Evolutionary conservation across 2,113 vertebrate species (phyloP).

Genomic region (Echinops telfairi): DNA sequence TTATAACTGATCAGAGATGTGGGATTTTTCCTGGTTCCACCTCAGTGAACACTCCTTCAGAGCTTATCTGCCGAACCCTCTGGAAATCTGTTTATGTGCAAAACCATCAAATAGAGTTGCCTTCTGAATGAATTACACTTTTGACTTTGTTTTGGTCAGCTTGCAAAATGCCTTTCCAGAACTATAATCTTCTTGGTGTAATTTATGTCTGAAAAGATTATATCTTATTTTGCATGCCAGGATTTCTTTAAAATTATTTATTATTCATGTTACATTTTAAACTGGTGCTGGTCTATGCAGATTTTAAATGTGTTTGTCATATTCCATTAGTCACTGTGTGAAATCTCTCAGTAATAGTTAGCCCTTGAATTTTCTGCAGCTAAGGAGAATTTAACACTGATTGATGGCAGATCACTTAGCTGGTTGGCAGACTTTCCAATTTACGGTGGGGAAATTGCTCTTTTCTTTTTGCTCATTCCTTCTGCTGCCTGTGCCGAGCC

Average conservation of each 20-base stretch:
- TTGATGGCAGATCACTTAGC: slow-evolving; percentile 96
- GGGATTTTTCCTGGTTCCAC: slow-evolving; percentile 17
- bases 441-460: slow-evolving; percentile 94
- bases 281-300: slow-evolving; percentile 89
- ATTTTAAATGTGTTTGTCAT: slow-evolving; percentile 94
- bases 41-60: slow-evolving; percentile 12
- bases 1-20: slow-evolving; percentile 65
- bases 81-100: slow-evolving; percentile 31
- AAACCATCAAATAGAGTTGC: slow-evolving; percentile 75
- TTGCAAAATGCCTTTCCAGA: slow-evolving; percentile 82
- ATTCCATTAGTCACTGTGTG: slow-evolving; percentile 94
- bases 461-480: slow-evolving; percentile 92
- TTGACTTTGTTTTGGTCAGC: slow-evolving; percentile 82
- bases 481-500: slow-evolving; percentile 87
- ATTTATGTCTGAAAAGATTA: slow-evolving; percentile 85
- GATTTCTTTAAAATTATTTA: slow-evolving; percentile 86
- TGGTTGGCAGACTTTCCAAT: slow-evolving; percentile 96
- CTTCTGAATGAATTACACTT: slow-evolving; percentile 69
- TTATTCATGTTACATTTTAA: slow-evolving; percentile 87
- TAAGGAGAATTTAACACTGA: slow-evolving; percentile 94
- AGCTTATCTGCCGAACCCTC: slow-evolving; percentile 52
- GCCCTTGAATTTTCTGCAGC: slow-evolving; percentile 90
- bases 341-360: slow-evolving; percentile 93
- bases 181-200: slow-evolving; percentile 83
- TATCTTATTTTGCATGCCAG: slow-evolving; percentile 85